Conservation (phyloP, 2,113 vertebrate genomes). For the Eulacestoma nigropectus region DNA sequence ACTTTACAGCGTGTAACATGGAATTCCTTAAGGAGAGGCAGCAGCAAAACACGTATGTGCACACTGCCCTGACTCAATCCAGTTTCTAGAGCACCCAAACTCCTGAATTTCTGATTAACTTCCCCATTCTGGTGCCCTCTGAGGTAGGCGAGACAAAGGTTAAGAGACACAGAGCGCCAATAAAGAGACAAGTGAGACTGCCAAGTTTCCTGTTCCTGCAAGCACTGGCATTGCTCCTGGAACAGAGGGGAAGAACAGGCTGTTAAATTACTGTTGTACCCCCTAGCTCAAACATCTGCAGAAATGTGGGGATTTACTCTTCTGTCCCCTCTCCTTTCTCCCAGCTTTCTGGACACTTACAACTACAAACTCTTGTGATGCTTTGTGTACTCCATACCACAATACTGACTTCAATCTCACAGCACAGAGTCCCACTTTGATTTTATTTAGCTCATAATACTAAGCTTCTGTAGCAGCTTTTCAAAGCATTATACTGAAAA, state of each 20-base stretch:
- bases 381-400: neutral
- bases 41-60: neutral
- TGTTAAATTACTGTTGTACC: neutral
- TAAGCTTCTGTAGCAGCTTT: neutral
- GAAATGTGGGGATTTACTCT: neutral
- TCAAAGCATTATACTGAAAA: neutral
- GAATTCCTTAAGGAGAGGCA: neutral
- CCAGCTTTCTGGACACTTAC: neutral
- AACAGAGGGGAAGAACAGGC: neutral
- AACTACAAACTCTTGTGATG: neutral
- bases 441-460: neutral
- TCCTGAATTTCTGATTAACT: neutral
- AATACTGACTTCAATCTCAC: neutral
- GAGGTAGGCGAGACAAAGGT: neutral
- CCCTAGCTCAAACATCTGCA: neutral
- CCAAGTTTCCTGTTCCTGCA: neutral
- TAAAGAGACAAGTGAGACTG: neutral
- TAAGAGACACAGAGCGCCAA: neutral
- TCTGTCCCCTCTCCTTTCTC: neutral
- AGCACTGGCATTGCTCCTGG: constrained; percentile 3
- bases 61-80: neutral
- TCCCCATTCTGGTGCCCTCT: neutral
- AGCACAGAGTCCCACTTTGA: neutral
- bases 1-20: accelerated
- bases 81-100: neutral